Percentiles rank a stretch among this genome's conserved stretches.
These are phyloP conservation scores for Oophaga sylvatica DNA, from an alignment of 2,797 vertebrate species.

Conservation along the genomic window DNA sequence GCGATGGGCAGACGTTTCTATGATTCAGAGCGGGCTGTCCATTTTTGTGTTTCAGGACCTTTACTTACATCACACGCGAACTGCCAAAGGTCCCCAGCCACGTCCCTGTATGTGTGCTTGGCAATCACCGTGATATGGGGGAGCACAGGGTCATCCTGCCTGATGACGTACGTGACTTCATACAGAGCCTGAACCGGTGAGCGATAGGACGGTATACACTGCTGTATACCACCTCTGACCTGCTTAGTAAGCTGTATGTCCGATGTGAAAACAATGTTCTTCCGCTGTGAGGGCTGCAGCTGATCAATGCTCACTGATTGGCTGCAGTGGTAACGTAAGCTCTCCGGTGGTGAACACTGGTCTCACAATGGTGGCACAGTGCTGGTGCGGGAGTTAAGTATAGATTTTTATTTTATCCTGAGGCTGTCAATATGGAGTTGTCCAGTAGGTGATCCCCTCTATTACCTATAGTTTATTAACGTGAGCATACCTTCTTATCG, in stretches of 20 bases:
- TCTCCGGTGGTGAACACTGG: too few species aligned
- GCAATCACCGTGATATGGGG: constrained; percentile 97
- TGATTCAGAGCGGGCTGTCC: background rate
- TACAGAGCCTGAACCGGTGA: constrained; percentile 89
- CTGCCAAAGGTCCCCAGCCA: constrained; percentile 95
- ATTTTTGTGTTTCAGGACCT: constrained; percentile 82
- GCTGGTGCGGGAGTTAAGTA: too few species aligned
- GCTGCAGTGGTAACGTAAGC: too few species aligned
- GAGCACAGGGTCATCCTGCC: constrained; percentile 94
- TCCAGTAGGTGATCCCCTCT: too few species aligned
- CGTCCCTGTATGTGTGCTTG: constrained; percentile 93
- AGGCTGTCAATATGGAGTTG: too few species aligned
- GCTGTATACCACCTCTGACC: background rate
- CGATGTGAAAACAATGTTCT: background rate
- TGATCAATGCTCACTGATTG: too few species aligned
- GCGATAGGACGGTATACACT: background rate
- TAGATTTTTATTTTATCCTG: too few species aligned
- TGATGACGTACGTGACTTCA: constrained; percentile 88
- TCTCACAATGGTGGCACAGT: too few species aligned
- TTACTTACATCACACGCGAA: constrained; percentile 93
- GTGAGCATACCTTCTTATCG: too few species aligned
- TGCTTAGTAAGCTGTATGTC: background rate
- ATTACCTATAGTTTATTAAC: too few species aligned
- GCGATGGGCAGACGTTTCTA: background rate
- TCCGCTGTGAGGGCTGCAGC: too few species aligned